phyloP scores from a whole-genome alignment of 2,888 invertebrate genomes.

The Phyllotreta cruciferae region DNA sequence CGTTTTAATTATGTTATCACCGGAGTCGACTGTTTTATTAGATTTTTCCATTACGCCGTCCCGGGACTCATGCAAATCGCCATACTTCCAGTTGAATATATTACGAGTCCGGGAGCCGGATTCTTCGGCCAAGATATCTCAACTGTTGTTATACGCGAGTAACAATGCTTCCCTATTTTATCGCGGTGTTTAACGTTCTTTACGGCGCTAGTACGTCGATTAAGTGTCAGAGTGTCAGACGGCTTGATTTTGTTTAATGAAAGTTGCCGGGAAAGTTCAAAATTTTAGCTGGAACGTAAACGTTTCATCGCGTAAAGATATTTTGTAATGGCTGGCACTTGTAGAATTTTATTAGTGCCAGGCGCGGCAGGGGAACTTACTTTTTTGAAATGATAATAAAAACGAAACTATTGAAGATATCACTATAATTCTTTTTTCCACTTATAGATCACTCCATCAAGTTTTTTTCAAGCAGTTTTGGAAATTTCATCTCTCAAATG shows the following conservation, averaged over 20 bases:
- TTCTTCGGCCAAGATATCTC: conserved; percentile 24
- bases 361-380: too few relatives aligned
- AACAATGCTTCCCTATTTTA: conserved; percentile 29
- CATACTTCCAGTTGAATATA: conserved; percentile 35
- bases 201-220: conserved; percentile 1
- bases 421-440: too few relatives aligned
- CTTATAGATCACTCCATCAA: too few relatives aligned
- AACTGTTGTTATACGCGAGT: conserved; percentile 19
- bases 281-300: too few relatives aligned
- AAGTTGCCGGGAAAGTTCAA: too few relatives aligned
- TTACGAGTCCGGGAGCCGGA: conserved; percentile 26
- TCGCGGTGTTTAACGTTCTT: conserved; percentile 20
- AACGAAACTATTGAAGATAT: too few relatives aligned
- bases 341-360: too few relatives aligned
- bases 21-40: conserved; percentile 34
- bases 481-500: too few relatives aligned
- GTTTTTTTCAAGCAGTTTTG: too few relatives aligned
- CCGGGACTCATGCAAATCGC: conserved; percentile 35
- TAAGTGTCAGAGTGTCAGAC: neutral
- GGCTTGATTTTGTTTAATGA: conserved; percentile 3
- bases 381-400: too few relatives aligned
- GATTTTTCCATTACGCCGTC: conserved; percentile 36
- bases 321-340: too few relatives aligned
- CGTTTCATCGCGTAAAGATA: too few relatives aligned
- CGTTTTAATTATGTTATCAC: conserved; percentile 36